Evolutionary conservation across 1,140 invertebrate species (phyloP).

Genomic region (Trichoplusia ni): DNA sequence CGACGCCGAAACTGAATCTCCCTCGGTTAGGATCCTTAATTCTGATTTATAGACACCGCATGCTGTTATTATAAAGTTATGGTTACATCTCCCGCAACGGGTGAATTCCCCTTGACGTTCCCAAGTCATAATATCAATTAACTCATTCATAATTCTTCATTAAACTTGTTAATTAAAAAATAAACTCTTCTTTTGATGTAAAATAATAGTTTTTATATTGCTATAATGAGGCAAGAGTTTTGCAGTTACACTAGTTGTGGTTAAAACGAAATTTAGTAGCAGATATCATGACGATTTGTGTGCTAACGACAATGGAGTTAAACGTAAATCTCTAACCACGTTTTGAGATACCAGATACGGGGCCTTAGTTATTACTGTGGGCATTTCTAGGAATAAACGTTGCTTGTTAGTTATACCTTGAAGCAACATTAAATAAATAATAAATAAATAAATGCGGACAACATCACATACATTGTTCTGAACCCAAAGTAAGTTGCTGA

Average conservation of each 20-base stretch:
- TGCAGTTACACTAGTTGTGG: background rate
- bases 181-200: conserved; percentile 16
- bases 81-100: conserved; percentile 50
- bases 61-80: conserved; percentile 67
- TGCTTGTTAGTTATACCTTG: conserved; percentile 48
- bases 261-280: conserved; percentile 49
- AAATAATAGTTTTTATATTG: background rate
- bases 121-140: conserved; percentile 72
- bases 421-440: conserved; percentile 44
- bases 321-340: conserved; percentile 51
- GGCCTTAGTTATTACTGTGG: conserved; percentile 44
- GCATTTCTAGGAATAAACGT: conserved; percentile 48
- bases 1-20: conserved; percentile 57
- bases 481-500: no score
- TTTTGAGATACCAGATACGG: background rate
- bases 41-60: conserved; percentile 73
- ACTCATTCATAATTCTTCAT: conserved; percentile 58
- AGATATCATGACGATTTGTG: conserved; percentile 51
- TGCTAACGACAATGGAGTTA: conserved; percentile 29
- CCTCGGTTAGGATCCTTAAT: conserved; percentile 62
- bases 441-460: no score
- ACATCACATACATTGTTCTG: no score
- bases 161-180: conserved; percentile 54
- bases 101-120: conserved; percentile 52
- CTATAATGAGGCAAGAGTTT: conserved; percentile 5